phyloP scores from a whole-genome alignment of 2,797 vertebrate genomes.

The Mormyrops boulengeri region DNA sequence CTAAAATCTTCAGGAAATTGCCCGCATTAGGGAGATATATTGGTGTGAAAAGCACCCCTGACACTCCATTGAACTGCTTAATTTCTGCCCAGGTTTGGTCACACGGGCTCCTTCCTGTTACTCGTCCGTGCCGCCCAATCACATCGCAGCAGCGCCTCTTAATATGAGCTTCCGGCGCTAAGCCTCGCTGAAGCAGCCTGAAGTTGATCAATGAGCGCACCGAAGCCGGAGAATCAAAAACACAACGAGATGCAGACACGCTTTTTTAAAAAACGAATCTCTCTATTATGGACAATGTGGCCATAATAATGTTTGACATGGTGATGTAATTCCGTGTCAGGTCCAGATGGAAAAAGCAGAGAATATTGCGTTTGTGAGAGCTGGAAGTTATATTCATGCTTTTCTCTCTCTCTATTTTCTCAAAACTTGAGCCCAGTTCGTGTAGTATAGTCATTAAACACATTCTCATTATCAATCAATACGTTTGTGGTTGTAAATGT shows the following conservation, averaged over 20 bases:
- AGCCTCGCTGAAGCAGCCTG: background rate
- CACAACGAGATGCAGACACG: background rate
- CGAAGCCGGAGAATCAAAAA: background rate
- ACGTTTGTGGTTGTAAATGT: slow-evolving; percentile 10
- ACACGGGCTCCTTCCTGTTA: slow-evolving; percentile 30
- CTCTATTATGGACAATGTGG: slow-evolving; percentile 3
- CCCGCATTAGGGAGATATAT: slow-evolving; percentile 69
- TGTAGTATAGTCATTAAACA: background rate
- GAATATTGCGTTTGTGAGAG: background rate
- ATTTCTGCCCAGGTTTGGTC: slow-evolving; percentile 33
- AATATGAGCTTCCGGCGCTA: background rate
- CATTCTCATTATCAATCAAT: background rate
- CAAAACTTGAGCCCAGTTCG: background rate
- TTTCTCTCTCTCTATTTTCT: background rate
- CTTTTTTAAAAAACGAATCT: background rate
- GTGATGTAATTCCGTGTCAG: slow-evolving; percentile 15
- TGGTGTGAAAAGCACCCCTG: slow-evolving; percentile 66
- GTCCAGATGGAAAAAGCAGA: slow-evolving; percentile 15
- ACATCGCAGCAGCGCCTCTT: background rate
- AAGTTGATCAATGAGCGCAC: background rate
- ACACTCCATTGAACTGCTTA: slow-evolving; percentile 54
- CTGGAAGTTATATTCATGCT: background rate
- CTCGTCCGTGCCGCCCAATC: background rate
- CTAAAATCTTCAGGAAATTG: slow-evolving; percentile 74
- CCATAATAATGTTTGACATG: slow-evolving; percentile 30